Percentiles rank a stretch among this genome's conserved stretches.
These are phyloP conservation scores for Lagenorhynchus albirostris DNA, from an alignment of 2,113 vertebrate genomes.

Conservation along the genomic window DNA sequence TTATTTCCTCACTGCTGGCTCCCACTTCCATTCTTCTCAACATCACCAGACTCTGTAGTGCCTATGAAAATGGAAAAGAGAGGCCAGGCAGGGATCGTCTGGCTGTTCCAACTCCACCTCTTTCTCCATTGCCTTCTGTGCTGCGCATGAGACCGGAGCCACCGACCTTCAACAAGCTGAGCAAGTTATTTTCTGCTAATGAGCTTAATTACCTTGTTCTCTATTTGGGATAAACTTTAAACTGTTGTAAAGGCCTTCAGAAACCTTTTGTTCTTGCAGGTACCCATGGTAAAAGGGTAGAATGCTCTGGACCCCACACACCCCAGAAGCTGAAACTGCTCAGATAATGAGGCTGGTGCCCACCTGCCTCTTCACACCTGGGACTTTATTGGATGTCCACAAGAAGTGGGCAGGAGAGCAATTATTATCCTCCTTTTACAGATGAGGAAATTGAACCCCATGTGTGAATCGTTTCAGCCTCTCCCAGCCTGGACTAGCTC, in stretches of 20 bases:
- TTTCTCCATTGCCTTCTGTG: background rate
- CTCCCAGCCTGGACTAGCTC: background rate
- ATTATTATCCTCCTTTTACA: background rate
- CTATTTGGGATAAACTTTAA: constrained; percentile 45
- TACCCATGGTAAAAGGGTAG: background rate
- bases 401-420: background rate
- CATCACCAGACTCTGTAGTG: accelerated
- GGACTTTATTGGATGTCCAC: background rate
- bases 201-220: constrained; percentile 63
- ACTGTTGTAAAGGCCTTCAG: constrained; percentile 12
- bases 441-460: background rate
- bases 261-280: constrained; percentile 24
- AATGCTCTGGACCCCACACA: background rate
- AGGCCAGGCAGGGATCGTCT: accelerated
- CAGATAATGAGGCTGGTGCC: background rate
- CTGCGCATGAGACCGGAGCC: background rate
- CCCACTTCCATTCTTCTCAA: background rate
- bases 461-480: background rate
- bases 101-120: background rate
- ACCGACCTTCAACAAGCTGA: constrained; percentile 36
- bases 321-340: background rate
- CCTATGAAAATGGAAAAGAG: background rate
- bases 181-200: constrained; percentile 66
- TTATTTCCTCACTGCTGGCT: background rate
- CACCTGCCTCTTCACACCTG: background rate